A percentile compares a stretch with the other conserved stretches of the same genome.
phyloP scores from a whole-genome alignment of 35 echinoderm and acorn worm species.

The Lytechinus pictus region DNA sequence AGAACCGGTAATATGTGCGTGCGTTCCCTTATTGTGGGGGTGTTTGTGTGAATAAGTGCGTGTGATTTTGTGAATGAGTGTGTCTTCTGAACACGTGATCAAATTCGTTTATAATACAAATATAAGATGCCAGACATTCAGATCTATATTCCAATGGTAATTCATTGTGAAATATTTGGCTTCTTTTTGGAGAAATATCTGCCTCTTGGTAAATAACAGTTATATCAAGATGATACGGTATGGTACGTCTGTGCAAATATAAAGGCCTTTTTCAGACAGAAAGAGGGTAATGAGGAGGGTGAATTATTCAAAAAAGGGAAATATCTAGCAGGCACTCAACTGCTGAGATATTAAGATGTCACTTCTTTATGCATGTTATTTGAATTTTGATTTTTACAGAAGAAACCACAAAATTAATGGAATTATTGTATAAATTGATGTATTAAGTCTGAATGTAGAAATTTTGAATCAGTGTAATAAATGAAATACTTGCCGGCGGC shows the following conservation, averaged over 20 bases:
- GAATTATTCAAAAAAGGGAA: background rate
- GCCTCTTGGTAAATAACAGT: background rate
- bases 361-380: no score
- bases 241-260: background rate
- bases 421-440: no score
- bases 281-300: background rate
- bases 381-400: no score
- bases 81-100: background rate
- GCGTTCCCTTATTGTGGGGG: background rate
- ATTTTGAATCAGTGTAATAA: no score
- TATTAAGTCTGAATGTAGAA: no score
- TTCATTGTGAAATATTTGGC: background rate
- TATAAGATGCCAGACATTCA: background rate
- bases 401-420: background rate
- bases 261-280: background rate
- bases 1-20: background rate
- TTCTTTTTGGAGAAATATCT: background rate
- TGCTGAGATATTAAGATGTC: no score
- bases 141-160: background rate
- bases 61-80: no score
- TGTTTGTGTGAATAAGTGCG: no score
- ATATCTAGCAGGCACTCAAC: no score
- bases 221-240: no score
- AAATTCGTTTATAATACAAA: background rate
- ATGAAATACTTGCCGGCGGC: background rate